These are phyloP conservation scores for Brachionus calyciflorus DNA, from an alignment of 1,140 invertebrate genomes.

Conservation along the genomic window DNA sequence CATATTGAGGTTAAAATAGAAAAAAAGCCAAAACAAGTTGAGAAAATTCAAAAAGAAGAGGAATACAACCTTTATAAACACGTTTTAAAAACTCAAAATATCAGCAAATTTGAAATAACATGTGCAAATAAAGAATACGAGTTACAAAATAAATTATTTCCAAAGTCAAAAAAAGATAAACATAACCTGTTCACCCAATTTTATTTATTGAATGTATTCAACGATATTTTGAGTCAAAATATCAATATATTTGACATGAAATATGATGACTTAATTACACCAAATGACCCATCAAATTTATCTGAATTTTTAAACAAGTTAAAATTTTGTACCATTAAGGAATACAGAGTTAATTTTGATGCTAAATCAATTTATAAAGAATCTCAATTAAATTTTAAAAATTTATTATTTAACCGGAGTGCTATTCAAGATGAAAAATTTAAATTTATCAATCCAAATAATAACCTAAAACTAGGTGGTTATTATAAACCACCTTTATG, in stretches of 20 bases:
- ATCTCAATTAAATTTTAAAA: neutral
- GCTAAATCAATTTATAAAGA: neutral
- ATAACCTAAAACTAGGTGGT: neutral
- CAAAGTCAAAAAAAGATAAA: neutral
- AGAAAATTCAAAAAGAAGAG: neutral
- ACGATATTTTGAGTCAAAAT: neutral
- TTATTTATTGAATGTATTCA: neutral
- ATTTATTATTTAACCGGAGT: neutral
- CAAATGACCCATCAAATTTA: neutral
- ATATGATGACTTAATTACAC: neutral
- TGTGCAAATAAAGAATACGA: neutral
- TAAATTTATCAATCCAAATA: neutral
- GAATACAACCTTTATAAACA: constrained; percentile 23
- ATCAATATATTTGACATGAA: constrained; percentile 12
- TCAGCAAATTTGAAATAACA: neutral
- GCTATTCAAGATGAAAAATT: neutral
- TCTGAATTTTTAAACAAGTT: constrained; percentile 3
- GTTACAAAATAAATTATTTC: neutral
- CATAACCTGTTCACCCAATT: neutral
- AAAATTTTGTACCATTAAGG: constrained; percentile 23
- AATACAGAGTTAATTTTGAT: neutral
- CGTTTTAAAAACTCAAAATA: constrained; percentile 5
- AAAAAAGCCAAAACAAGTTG: no score
- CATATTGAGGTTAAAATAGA: no score
- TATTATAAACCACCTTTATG: constrained; percentile 21